Evolutionary conservation across 2,888 invertebrate species (phyloP), one percentile per base, ranked within the genome.

Genomic region (Cephus nigrinus): DNA sequence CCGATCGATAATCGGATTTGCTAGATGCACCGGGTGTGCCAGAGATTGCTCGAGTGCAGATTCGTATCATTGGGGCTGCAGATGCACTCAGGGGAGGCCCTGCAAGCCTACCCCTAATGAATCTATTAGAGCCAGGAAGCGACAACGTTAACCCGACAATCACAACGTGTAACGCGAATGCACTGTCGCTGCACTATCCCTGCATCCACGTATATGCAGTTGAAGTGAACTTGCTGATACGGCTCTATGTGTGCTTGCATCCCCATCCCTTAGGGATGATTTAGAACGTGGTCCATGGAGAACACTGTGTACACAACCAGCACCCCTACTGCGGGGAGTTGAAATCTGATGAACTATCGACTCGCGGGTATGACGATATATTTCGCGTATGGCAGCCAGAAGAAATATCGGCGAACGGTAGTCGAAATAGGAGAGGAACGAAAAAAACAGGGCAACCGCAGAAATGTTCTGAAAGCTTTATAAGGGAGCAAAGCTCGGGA

Each of bases 1-100:
- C 86, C 85, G 85, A 88, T 86, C 82, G 83, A 84, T 89, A 89
- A 89, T 89, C 84, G 86, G 87, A 88, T 89, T 88, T 88, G 78
- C 80, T 79, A 83, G 84, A 82, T 81, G 84, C 82, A 84, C 75
- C 55, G 55, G 55, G 81, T 72, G 35, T 74, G 74, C 30, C 36
- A 36, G 75, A 75, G 75, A 75, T 75, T 55, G 75, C 23, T 23
- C 30, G 75, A 75, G 75, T 75, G 30, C 68, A 40, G 80, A 76
- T 76, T 78, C 78, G 76, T 81, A 78, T 80, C 80, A 82, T 82
- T 81, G 79, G 86, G 83, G 82, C 80, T 69, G 77, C 76, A 73
- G 81, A 85, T 86, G 86, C 85, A 82, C 84, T 82, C 82, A 78
- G 81, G 31, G 80, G 81, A 83, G 82, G 81, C 81, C 81, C 82